phyloP scores from a whole-genome alignment of 2,888 invertebrate genomes.

The Cryptus viduatorius region DNA sequence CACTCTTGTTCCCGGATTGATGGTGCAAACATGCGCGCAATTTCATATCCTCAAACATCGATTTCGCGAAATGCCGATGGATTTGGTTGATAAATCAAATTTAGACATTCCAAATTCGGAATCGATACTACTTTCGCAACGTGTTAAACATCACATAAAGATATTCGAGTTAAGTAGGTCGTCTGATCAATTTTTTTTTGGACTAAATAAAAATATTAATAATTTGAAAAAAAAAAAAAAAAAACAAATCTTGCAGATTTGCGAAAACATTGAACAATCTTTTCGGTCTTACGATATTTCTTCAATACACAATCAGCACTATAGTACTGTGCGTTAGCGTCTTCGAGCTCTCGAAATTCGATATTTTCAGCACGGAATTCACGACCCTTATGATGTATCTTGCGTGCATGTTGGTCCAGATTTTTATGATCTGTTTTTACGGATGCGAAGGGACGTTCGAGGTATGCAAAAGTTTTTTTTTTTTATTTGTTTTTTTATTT shows the following conservation, averaged over 20 bases:
- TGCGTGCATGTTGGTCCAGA: conserved; percentile 51
- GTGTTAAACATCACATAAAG: not conserved
- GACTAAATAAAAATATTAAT: not conserved
- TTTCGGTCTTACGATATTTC: conserved; percentile 28
- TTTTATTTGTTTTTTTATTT: no score
- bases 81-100: no score
- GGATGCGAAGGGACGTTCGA: conserved; percentile 55
- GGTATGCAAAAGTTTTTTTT: conserved; percentile 28
- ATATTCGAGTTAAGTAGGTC: conserved; percentile 5
- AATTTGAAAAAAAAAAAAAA: no score
- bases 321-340: conserved; percentile 57
- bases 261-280: conserved; percentile 11
- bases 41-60: conserved; percentile 66
- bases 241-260: conserved; percentile 15
- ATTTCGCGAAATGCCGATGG: not conserved
- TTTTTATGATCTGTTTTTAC: conserved; percentile 58
- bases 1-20: conserved; percentile 68
- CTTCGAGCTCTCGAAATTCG: conserved; percentile 45
- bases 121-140: no score
- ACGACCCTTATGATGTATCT: conserved; percentile 51
- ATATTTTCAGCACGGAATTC: conserved; percentile 48
- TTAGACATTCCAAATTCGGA: no score
- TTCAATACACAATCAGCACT: conserved; percentile 40
- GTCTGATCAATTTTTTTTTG: not conserved
- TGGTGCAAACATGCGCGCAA: conserved; percentile 67